Evolutionary conservation across 1,140 invertebrate species (phyloP).

Genomic region (Bemisia tabaci): DNA sequence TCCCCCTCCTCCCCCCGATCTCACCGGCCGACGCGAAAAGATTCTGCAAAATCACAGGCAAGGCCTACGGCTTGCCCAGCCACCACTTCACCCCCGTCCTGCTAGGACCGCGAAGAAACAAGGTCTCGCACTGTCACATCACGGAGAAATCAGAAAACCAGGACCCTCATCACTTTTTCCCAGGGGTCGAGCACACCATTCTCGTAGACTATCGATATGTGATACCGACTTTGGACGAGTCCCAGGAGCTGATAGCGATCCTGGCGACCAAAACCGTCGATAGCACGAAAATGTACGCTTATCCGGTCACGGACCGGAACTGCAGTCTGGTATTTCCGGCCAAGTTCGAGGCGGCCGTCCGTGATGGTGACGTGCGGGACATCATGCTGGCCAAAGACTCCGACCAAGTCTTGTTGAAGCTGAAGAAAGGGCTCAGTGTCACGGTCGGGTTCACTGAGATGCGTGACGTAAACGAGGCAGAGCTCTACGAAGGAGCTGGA

Average conservation of each 20-base stretch:
- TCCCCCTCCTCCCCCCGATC: slow-evolving; percentile 63
- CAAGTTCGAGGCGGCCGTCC: slow-evolving; percentile 55
- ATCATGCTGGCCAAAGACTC: slow-evolving; percentile 58
- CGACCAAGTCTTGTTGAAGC: slow-evolving; percentile 53
- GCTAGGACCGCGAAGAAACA: slow-evolving; percentile 36
- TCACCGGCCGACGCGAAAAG: slow-evolving; percentile 64
- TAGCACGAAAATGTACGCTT: slow-evolving; percentile 50
- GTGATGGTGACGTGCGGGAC: slow-evolving; percentile 58
- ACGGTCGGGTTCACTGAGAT: slow-evolving; percentile 11
- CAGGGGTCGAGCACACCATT: slow-evolving; percentile 38
- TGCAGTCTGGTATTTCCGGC: slow-evolving; percentile 61
- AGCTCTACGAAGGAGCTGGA: slow-evolving; percentile 47
- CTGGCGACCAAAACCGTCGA: slow-evolving; percentile 42
- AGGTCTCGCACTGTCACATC: slow-evolving; percentile 42
- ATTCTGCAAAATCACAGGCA: slow-evolving; percentile 66
- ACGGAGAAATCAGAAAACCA: slow-evolving; percentile 43
- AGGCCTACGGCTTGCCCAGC: slow-evolving; percentile 56
- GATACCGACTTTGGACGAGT: slow-evolving; percentile 49
- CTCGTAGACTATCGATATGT: slow-evolving; percentile 59
- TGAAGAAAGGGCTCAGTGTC: slow-evolving; percentile 29
- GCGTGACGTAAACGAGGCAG: slow-evolving; percentile 35
- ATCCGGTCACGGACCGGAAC: slow-evolving; percentile 53
- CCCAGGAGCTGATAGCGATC: slow-evolving; percentile 44
- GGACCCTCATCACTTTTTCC: slow-evolving; percentile 40
- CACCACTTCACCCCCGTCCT: slow-evolving; percentile 67